Conservation (phyloP, 1,140 invertebrate species). For the Hylyphantes graminicola region DNA sequence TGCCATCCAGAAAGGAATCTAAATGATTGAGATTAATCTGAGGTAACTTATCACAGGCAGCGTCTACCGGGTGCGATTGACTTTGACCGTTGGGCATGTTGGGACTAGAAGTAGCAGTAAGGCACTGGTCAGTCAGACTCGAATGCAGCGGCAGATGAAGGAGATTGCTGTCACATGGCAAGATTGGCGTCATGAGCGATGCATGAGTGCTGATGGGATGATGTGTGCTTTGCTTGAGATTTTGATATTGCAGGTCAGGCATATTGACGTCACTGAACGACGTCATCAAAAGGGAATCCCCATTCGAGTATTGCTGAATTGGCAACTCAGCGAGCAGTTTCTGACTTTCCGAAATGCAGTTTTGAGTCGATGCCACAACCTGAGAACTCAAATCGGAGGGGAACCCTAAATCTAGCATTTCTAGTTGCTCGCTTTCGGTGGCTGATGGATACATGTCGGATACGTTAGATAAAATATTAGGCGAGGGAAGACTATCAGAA, state of each 20-base stretch:
- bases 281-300: conserved; percentile 31
- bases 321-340: conserved; percentile 52
- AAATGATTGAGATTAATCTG: conserved; percentile 56
- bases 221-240: conserved; percentile 3
- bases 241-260: conserved; percentile 31
- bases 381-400: conserved; percentile 43
- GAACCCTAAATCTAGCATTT: conserved; percentile 52
- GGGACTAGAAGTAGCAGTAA: conserved; percentile 54
- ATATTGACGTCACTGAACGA: conserved; percentile 48
- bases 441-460: conserved; percentile 37
- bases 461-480: conserved; percentile 48
- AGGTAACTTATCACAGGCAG: conserved; percentile 54
- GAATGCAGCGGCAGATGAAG: conserved; percentile 52
- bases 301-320: conserved; percentile 45
- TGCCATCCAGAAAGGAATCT: conserved; percentile 44
- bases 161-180: conserved; percentile 47
- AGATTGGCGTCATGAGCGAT: conserved; percentile 22
- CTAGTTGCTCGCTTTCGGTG: conserved; percentile 27
- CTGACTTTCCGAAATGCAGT: conserved; percentile 25
- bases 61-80: conserved; percentile 28
- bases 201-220: not conserved
- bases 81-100: conserved; percentile 45
- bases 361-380: conserved; percentile 14
- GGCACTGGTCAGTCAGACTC: conserved; percentile 45
- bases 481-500: conserved; percentile 41